These are phyloP conservation scores for Drosophila kikkawai DNA, from an alignment of 1,140 invertebrate genomes.

Conservation along the genomic window DNA sequence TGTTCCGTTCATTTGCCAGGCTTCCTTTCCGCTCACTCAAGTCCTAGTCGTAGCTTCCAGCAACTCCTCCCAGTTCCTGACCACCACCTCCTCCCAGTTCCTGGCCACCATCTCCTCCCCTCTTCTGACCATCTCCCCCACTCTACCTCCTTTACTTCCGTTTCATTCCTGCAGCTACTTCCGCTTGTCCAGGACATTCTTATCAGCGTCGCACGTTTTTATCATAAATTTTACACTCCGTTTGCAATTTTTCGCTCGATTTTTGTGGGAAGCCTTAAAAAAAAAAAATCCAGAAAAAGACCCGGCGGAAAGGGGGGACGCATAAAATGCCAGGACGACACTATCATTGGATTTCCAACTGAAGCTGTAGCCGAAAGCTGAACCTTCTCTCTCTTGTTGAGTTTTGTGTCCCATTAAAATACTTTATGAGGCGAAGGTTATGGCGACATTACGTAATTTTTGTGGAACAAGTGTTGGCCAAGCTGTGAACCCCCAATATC, in stretches of 20 bases:
- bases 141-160: conserved; percentile 17
- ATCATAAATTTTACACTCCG: conserved; percentile 79
- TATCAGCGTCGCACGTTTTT: conserved; percentile 76
- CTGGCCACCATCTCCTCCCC: neutral
- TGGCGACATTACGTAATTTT: conserved; percentile 36
- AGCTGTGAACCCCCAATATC: conserved; percentile 12
- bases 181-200: conserved; percentile 39
- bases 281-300: conserved; percentile 6
- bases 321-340: conserved; percentile 40
- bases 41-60: neutral
- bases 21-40: neutral
- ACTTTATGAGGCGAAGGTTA: conserved; percentile 25
- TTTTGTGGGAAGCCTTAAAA: conserved; percentile 26
- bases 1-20: conserved; percentile 19
- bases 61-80: neutral
- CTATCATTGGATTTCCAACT: conserved; percentile 27
- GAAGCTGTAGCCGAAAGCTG: neutral
- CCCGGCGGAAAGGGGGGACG: neutral
- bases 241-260: conserved; percentile 54
- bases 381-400: conserved; percentile 7
- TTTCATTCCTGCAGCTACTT: conserved; percentile 24
- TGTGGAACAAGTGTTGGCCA: conserved; percentile 18
- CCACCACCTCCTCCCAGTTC: neutral
- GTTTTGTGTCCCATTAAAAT: conserved; percentile 41
- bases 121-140: neutral